These are phyloP conservation scores for Euura saliciscinereae DNA, from an alignment of 1,140 invertebrate species.

Conservation along the genomic window DNA sequence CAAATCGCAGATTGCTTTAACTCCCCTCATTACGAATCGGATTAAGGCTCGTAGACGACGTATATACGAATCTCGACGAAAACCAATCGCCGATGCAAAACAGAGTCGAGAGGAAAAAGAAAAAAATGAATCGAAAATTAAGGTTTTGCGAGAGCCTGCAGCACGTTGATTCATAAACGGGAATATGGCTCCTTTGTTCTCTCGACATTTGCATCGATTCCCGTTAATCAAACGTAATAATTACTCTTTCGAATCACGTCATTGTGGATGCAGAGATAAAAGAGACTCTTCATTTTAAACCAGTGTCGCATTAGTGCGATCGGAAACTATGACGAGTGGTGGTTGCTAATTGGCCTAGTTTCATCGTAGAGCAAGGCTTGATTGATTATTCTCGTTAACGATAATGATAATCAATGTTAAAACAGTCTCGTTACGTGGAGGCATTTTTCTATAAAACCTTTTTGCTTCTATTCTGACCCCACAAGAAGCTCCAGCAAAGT, in stretches of 20 bases:
- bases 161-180: neutral
- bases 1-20: slow-evolving; percentile 1
- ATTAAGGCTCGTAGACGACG: neutral
- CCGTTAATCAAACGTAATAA: too few species aligned
- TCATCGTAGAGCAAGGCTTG: neutral
- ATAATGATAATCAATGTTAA: neutral
- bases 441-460: too few species aligned
- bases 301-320: neutral
- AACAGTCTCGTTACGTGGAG: too few species aligned
- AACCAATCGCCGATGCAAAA: slow-evolving; percentile 2
- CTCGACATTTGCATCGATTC: neutral
- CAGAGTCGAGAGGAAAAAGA: neutral
- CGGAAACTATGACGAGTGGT: neutral
- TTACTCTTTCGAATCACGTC: too few species aligned
- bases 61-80: neutral
- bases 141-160: neutral
- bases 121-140: slow-evolving; percentile 3
- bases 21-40: slow-evolving; percentile 1
- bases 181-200: neutral
- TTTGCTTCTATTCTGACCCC: too few species aligned
- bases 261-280: neutral
- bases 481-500: too few species aligned
- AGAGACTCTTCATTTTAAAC: neutral
- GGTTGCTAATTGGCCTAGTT: neutral
- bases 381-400: neutral